Evolutionary conservation across 2,888 invertebrate species (phyloP).

Genomic region (Zelleria hepariella): DNA sequence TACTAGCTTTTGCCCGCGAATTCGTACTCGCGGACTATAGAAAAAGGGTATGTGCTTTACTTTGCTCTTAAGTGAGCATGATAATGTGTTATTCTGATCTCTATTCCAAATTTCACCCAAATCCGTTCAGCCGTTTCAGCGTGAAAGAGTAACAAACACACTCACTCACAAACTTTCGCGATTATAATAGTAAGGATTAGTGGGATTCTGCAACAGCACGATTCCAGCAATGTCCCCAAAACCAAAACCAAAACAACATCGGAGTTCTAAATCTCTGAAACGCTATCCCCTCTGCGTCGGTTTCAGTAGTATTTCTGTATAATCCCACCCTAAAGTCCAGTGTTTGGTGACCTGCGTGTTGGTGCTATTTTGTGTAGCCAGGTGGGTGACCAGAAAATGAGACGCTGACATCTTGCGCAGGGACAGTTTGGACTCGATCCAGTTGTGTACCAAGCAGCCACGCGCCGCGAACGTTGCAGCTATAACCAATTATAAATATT

Average conservation of each 20-base stretch:
- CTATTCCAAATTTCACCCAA: too few relatives aligned
- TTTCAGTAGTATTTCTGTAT: slow-evolving; percentile 63
- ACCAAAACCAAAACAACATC: neutral
- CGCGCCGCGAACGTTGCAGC: slow-evolving; percentile 23
- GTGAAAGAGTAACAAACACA: too few relatives aligned
- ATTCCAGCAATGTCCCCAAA: neutral
- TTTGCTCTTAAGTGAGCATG: too few relatives aligned
- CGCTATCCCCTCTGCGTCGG: slow-evolving; percentile 48
- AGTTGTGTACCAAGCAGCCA: slow-evolving; percentile 42
- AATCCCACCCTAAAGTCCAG: slow-evolving; percentile 16
- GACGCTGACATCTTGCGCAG: slow-evolving; percentile 31
- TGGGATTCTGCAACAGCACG: neutral
- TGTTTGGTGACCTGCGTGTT: neutral
- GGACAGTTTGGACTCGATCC: slow-evolving; percentile 67
- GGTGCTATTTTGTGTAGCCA: neutral
- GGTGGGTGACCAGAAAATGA: neutral
- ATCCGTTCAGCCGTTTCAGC: too few relatives aligned
- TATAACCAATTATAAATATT: neutral
- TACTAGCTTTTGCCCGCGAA: too few relatives aligned
- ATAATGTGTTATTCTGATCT: too few relatives aligned
- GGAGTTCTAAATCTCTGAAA: slow-evolving; percentile 31
- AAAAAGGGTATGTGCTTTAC: too few relatives aligned
- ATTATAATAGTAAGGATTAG: neutral
- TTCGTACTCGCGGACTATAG: too few relatives aligned
- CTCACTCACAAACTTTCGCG: too few relatives aligned